These are phyloP conservation scores for Poicephalus gulielmi DNA, from an alignment of 2,113 vertebrate species.

Conservation along the genomic window DNA sequence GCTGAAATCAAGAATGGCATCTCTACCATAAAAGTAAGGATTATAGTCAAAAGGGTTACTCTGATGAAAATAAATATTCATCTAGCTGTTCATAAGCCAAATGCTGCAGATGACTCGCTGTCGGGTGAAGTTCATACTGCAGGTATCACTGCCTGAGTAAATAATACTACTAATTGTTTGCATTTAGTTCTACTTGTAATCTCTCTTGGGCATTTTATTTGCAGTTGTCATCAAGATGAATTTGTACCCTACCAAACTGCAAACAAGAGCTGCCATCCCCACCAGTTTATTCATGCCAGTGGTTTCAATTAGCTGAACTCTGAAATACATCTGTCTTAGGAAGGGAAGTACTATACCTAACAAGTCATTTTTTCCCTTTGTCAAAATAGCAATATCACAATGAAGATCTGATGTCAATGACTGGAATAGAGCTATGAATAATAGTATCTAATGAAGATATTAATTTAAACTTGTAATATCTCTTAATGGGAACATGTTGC, in stretches of 20 bases:
- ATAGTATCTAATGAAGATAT: constrained; percentile 53
- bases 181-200: constrained; percentile 26
- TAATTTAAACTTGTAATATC: constrained; percentile 63
- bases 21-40: not conserved
- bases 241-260: not conserved
- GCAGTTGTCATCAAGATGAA: constrained; percentile 15
- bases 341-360: not conserved
- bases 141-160: not conserved
- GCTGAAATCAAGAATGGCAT: not conserved
- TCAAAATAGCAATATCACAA: constrained; percentile 11
- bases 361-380: not conserved
- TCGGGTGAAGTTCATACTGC: not conserved
- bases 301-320: constrained; percentile 19
- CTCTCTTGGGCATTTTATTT: constrained; percentile 22
- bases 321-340: not conserved
- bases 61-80: not conserved
- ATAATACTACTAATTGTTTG: constrained; percentile 27
- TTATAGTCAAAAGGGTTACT: not conserved
- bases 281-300: not conserved
- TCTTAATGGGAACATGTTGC: constrained; percentile 21
- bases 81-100: not conserved
- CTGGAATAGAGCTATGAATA: constrained; percentile 10
- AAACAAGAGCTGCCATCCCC: not conserved
- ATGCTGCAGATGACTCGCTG: not conserved
- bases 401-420: not conserved